These are phyloP conservation scores for Lutra lutra DNA, from an alignment of 2,797 vertebrate genomes.

Conservation along the genomic window DNA sequence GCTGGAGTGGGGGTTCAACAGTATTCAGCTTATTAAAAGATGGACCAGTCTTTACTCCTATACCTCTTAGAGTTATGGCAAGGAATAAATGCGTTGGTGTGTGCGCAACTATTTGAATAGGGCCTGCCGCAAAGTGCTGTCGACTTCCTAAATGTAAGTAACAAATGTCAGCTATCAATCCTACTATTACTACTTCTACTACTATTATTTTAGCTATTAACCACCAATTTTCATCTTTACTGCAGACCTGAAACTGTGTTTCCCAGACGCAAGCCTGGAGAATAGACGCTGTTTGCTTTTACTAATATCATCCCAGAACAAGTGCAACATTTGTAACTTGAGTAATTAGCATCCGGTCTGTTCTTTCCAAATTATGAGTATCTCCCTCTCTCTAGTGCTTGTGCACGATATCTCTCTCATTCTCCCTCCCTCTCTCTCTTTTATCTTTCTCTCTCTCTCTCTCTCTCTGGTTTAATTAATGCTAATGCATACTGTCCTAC, in stretches of 20 bases:
- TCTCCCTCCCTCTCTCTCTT: neutral
- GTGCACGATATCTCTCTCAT: neutral
- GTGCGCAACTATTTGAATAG: neutral
- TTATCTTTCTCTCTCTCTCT: neutral
- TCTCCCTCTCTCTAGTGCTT: slow-evolving; percentile 47
- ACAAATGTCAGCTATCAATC: neutral
- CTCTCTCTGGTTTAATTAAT: slow-evolving; percentile 83
- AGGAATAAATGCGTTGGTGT: neutral
- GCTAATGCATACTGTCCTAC: slow-evolving; percentile 87
- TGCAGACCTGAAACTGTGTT: slow-evolving; percentile 57
- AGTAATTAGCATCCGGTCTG: slow-evolving; percentile 82
- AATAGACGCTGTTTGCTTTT: slow-evolving; percentile 69
- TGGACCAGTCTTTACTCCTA: neutral
- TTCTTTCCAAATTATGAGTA: slow-evolving; percentile 80
- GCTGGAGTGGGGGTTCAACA: neutral
- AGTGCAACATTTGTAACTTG: slow-evolving; percentile 81
- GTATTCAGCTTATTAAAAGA: neutral
- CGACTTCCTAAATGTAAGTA: neutral
- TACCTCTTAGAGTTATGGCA: neutral
- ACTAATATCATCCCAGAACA: slow-evolving; percentile 53
- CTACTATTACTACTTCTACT: neutral
- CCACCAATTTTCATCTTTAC: slow-evolving; percentile 43
- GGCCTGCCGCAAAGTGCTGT: neutral
- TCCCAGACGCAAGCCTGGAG: slow-evolving; percentile 30
- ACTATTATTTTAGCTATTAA: slow-evolving; percentile 24